Conservation (phyloP, 2,888 invertebrate species). For the Xanthorhoe spadicearia region DNA sequence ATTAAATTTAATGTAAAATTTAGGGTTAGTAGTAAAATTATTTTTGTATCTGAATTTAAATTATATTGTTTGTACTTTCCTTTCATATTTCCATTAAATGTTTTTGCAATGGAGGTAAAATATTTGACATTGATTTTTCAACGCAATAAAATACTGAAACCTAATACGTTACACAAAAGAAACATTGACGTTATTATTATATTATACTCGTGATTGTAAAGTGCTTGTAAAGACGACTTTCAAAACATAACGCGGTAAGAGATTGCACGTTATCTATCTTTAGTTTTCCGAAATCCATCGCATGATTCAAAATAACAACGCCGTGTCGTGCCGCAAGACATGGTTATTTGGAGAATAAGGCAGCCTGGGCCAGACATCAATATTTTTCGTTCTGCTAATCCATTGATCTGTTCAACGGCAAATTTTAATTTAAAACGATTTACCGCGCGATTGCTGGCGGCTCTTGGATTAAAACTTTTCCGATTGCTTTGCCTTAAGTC, state of each 20-base stretch:
- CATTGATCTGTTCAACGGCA: conserved; percentile 59
- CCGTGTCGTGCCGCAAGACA: too few relatives aligned
- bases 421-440: conserved; percentile 78
- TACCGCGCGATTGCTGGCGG: conserved; percentile 70
- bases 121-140: too few relatives aligned
- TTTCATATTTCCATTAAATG: not conserved
- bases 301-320: too few relatives aligned
- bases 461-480: conserved; percentile 68
- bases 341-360: too few relatives aligned
- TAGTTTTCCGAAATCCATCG: too few relatives aligned
- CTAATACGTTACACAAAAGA: not conserved
- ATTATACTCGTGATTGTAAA: not conserved
- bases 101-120: too few relatives aligned
- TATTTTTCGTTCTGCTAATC: conserved; percentile 57
- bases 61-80: not conserved
- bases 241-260: too few relatives aligned
- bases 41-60: not conserved
- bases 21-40: not conserved
- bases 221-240: too few relatives aligned
- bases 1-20: not conserved
- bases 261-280: too few relatives aligned
- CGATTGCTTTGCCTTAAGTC: conserved; percentile 54
- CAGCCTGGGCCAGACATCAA: conserved; percentile 45
- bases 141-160: not conserved
- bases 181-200: not conserved